Evolutionary conservation across 2,888 invertebrate species (phyloP).

Genomic region (Lithophane leautieri): DNA sequence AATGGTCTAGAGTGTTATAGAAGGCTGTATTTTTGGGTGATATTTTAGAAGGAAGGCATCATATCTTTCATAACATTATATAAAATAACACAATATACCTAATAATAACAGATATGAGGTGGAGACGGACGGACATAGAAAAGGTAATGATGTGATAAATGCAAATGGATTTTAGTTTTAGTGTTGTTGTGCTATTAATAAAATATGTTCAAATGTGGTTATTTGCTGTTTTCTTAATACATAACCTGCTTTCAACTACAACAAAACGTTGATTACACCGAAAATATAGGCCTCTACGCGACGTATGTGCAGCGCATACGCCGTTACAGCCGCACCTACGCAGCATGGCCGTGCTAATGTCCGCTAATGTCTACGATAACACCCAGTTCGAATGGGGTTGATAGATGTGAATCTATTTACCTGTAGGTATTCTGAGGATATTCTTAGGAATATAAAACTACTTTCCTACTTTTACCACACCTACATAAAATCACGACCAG

Average conservation of each 20-base stretch:
- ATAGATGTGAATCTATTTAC: neutral
- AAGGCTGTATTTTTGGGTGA: constrained; percentile 90
- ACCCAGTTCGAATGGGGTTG: constrained; percentile 10
- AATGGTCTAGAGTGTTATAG: constrained; percentile 87
- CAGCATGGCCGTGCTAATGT: neutral
- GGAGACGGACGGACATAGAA: constrained; percentile 71
- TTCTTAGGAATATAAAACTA: constrained; percentile 21
- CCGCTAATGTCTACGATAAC: neutral
- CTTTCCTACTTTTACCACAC: constrained; percentile 42
- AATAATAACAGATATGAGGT: constrained; percentile 60
- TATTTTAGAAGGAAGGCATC: constrained; percentile 86
- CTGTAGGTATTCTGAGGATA: neutral
- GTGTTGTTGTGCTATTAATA: constrained; percentile 90
- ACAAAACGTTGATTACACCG: neutral
- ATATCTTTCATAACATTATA: constrained; percentile 87
- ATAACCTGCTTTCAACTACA: neutral
- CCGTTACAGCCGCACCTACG: neutral
- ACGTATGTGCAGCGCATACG: constrained; percentile 1
- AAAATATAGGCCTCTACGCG: neutral
- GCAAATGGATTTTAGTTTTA: constrained; percentile 84
- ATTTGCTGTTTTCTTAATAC: constrained; percentile 68
- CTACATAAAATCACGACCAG: constrained; percentile 36
- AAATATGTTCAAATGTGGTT: constrained; percentile 89
- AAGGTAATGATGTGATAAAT: constrained; percentile 87
- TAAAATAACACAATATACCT: constrained; percentile 72